Conservation (phyloP, 2,797 vertebrate genomes). For the Cephalopachus bancanus region DNA sequence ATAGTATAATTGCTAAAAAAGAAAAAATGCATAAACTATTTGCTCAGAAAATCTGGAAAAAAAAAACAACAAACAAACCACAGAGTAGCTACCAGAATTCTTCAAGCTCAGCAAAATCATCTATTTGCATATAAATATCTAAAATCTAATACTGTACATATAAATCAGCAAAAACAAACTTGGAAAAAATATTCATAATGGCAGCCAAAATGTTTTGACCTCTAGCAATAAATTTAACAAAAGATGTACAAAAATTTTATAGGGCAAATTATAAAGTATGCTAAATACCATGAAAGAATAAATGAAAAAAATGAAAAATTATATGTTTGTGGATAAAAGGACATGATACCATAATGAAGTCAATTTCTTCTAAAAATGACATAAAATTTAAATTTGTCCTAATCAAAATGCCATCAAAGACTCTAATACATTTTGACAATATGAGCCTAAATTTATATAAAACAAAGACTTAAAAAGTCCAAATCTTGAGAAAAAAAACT, state of each 20-base stretch:
- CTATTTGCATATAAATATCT: not conserved
- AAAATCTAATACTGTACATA: not conserved
- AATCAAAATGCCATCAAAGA: not conserved
- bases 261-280: not conserved
- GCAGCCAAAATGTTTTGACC: not conserved
- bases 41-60: not conserved
- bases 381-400: not conserved
- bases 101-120: not conserved
- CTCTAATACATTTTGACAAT: constrained; percentile 29
- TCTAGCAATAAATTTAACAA: not conserved
- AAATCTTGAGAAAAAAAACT: not conserved
- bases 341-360: not conserved
- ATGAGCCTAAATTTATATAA: not conserved
- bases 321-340: not conserved
- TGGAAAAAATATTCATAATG: not conserved
- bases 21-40: not conserved
- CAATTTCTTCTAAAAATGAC: not conserved
- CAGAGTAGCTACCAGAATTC: not conserved
- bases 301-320: not conserved
- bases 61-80: not conserved
- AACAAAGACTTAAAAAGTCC: not conserved
- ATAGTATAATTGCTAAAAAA: not conserved
- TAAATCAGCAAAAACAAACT: constrained; percentile 34
- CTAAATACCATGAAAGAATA: not conserved
- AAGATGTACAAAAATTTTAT: not conserved